Percentiles rank a stretch among this genome's conserved stretches.
Evolutionary conservation across 2,888 invertebrate species (phyloP).

Genomic region (Ctena decussata): DNA sequence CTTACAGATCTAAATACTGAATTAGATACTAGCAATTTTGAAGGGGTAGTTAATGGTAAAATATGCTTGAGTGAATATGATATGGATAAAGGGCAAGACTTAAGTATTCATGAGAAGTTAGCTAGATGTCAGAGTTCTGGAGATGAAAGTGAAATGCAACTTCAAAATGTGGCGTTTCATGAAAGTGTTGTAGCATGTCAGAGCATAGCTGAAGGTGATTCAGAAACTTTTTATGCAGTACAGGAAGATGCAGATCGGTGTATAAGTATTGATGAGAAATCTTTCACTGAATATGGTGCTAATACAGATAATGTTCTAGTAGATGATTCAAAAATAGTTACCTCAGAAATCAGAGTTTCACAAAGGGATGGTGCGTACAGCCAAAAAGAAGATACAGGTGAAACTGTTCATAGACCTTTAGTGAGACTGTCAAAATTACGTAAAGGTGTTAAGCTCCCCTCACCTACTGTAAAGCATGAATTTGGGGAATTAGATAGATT

Average conservation of each 20-base stretch:
- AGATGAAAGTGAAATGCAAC: background rate
- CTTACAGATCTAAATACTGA: background rate
- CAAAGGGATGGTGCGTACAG: background rate
- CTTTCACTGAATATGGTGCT: background rate
- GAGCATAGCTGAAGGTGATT: background rate
- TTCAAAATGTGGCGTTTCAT: background rate
- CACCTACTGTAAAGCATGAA: background rate
- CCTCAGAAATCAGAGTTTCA: background rate
- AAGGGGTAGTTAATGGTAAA: background rate
- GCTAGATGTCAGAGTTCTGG: slow-evolving; percentile 14
- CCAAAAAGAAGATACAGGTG: background rate
- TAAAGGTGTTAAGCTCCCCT: background rate
- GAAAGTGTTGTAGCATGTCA: background rate
- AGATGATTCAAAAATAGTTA: background rate
- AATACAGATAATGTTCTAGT: background rate
- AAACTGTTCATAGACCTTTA: slow-evolving; percentile 11
- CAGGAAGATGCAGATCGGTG: background rate
- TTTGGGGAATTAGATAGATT: background rate
- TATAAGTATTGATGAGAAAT: background rate
- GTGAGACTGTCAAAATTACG: slow-evolving; percentile 6
- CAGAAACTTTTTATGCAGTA: background rate
- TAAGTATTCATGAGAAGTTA: slow-evolving; percentile 4
- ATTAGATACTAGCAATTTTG: background rate
- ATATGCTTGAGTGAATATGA: background rate
- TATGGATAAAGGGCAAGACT: background rate